Evolutionary conservation across 2,888 invertebrate species (phyloP).

Genomic region (Morpho helenor): DNA sequence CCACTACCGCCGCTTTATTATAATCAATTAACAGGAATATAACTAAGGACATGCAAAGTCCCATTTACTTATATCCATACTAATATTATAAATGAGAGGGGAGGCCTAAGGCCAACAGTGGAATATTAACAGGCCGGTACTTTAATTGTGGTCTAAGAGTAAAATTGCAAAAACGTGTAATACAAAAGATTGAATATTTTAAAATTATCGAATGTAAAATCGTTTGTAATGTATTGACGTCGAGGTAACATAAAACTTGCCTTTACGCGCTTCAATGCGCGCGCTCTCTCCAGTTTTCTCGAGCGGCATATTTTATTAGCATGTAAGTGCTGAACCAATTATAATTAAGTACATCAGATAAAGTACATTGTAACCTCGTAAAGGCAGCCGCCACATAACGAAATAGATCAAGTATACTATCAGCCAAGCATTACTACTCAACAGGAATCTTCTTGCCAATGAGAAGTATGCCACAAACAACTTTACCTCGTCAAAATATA

Average conservation of each 20-base stretch:
- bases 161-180: no score
- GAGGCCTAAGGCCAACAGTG: no score
- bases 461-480: neutral
- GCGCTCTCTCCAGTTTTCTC: slow-evolving; percentile 69
- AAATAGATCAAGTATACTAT: slow-evolving; percentile 27
- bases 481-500: no score
- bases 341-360: slow-evolving; percentile 61
- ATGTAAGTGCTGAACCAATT: slow-evolving; percentile 55
- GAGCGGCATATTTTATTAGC: slow-evolving; percentile 62
- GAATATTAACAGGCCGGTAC: no score
- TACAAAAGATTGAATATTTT: no score
- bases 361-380: slow-evolving; percentile 41
- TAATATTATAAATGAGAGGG: no score
- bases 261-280: slow-evolving; percentile 49
- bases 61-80: no score
- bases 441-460: neutral
- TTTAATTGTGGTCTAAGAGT: no score
- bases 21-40: no score
- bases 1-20: no score
- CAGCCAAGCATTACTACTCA: neutral
- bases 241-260: slow-evolving; percentile 34
- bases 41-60: no score
- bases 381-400: slow-evolving; percentile 27
- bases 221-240: slow-evolving; percentile 37
- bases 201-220: no score